These are phyloP conservation scores for Drosophila meridionalis DNA, from an alignment of 2,888 invertebrate genomes.

Conservation along the genomic window DNA sequence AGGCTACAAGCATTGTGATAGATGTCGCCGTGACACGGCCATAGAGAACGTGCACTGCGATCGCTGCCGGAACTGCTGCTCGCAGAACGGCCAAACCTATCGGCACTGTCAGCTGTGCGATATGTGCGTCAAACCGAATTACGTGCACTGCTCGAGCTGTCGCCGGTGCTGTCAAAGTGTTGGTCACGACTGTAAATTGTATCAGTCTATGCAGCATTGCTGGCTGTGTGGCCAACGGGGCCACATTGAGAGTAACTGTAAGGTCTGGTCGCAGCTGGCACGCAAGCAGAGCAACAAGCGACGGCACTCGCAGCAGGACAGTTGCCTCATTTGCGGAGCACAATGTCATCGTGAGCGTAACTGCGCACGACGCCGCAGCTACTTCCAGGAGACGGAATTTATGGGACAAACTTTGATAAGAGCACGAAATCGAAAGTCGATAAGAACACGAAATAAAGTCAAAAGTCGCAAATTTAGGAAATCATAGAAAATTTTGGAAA, in stretches of 20 bases:
- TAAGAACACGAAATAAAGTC: background rate
- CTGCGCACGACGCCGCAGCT: constrained; percentile 46
- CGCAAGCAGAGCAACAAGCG: background rate
- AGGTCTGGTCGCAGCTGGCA: constrained; percentile 36
- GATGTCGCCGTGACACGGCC: constrained; percentile 90
- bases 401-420: constrained; percentile 47
- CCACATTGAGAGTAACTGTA: constrained; percentile 82
- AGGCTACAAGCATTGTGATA: constrained; percentile 90
- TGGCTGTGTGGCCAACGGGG: constrained; percentile 82
- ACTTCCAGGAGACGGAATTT: constrained; percentile 57
- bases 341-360: constrained; percentile 49
- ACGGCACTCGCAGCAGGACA: background rate
- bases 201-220: constrained; percentile 82
- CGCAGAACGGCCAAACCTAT: constrained; percentile 90
- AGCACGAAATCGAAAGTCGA: background rate
- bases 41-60: constrained; percentile 91
- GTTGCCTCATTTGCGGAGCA: constrained; percentile 57
- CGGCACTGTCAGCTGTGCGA: constrained; percentile 88
- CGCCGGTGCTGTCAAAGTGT: constrained; percentile 87
- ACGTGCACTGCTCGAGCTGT: constrained; percentile 91
- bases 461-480: background rate
- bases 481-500: background rate
- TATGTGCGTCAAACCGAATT: constrained; percentile 93
- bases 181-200: constrained; percentile 86
- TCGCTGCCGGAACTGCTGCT: constrained; percentile 89